Conservation (phyloP, 2,113 vertebrate species). For the Sterrhoptilus dennistouni region DNA sequence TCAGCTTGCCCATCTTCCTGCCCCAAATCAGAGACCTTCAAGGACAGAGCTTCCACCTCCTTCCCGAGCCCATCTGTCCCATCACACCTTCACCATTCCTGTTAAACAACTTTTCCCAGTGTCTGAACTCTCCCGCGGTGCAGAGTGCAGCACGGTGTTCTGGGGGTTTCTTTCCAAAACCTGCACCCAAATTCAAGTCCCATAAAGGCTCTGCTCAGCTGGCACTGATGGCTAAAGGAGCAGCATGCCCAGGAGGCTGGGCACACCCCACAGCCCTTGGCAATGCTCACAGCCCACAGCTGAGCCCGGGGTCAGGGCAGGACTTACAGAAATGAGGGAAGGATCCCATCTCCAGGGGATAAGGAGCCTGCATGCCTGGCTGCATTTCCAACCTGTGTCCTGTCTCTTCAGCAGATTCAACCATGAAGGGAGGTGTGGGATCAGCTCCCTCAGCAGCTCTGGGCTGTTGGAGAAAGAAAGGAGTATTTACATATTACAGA, state of each 20-base stretch:
- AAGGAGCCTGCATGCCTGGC: background rate
- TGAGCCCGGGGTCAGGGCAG: background rate
- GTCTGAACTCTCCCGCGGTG: background rate
- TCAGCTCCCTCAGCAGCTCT: background rate
- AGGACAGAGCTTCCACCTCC: background rate
- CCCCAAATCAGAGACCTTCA: background rate
- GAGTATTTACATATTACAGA: background rate
- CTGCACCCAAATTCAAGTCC: background rate
- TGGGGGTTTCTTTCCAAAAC: background rate
- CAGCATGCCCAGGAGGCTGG: background rate
- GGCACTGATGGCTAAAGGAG: background rate
- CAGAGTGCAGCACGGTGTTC: background rate
- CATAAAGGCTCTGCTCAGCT: background rate
- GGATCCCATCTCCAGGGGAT: background rate
- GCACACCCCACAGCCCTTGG: background rate
- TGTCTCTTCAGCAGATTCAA: background rate
- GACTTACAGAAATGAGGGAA: slow-evolving; percentile 65
- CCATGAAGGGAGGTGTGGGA: slow-evolving; percentile 1
- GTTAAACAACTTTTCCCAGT: background rate
- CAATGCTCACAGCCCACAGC: background rate
- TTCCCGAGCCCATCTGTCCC: background rate
- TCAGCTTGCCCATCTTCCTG: background rate
- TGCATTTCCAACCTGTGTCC: slow-evolving; percentile 45
- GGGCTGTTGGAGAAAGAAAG: background rate
- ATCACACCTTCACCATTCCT: background rate